Evolutionary conservation across 2,113 vertebrate genomes (phyloP).

Genomic region (Rhinopithecus roxellana): DNA sequence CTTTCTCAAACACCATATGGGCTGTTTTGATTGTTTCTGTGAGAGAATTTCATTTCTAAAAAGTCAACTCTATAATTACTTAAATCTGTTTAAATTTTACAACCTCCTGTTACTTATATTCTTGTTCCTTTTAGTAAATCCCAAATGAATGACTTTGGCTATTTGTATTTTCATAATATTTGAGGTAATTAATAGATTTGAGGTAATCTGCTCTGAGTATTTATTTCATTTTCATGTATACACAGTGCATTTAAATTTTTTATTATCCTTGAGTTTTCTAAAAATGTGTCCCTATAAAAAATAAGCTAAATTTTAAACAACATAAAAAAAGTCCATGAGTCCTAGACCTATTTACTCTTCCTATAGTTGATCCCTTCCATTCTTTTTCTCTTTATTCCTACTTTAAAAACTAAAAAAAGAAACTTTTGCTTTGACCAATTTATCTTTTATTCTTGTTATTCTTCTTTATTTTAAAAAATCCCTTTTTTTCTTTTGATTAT

Average conservation of each 20-base stretch:
- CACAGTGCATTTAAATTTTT: neutral
- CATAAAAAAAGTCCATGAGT: neutral
- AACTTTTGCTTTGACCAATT: neutral
- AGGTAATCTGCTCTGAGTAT: neutral
- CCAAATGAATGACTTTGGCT: conserved; percentile 33
- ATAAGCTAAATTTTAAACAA: neutral
- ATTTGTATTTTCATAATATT: neutral
- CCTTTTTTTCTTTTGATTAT: neutral
- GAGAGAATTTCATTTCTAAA: conserved; percentile 45
- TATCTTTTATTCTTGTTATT: neutral
- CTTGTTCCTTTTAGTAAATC: neutral
- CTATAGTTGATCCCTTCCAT: neutral
- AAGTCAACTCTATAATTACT: conserved; percentile 61
- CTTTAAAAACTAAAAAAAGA: neutral
- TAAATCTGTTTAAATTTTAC: conserved; percentile 53
- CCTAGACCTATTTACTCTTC: neutral
- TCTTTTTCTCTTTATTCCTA: neutral
- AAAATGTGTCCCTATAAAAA: neutral
- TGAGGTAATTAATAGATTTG: neutral
- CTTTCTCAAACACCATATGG: conserved; percentile 47
- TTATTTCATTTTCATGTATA: neutral
- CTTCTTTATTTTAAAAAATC: neutral
- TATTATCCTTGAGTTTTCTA: neutral
- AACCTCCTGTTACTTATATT: neutral
- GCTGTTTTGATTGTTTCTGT: conserved; percentile 35